Conservation (phyloP, 2,888 invertebrate genomes). For the Amphiduros pacificus region DNA sequence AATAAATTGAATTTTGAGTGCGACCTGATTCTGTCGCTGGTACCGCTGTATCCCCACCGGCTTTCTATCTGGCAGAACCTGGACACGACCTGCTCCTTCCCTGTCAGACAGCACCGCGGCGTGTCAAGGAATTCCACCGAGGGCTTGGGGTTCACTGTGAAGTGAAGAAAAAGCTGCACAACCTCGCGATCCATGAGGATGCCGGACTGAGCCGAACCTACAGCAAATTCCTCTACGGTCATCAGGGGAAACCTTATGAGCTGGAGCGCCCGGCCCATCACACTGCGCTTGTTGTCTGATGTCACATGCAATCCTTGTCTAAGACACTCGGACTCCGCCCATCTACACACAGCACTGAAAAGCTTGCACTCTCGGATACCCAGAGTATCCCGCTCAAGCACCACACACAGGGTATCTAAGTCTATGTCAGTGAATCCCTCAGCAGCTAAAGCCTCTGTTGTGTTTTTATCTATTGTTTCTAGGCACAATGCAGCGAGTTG, state of each 20-base stretch:
- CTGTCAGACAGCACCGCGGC: conserved; percentile 77
- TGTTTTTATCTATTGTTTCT: conserved; percentile 82
- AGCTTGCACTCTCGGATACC: conserved; percentile 78
- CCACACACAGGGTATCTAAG: conserved; percentile 75
- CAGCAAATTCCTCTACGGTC: conserved; percentile 83
- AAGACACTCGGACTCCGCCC: conserved; percentile 67
- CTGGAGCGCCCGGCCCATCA: conserved; percentile 72
- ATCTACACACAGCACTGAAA: conserved; percentile 65
- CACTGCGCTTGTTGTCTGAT: conserved; percentile 71
- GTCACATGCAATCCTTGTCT: conserved; percentile 70
- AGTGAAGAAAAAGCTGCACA: conserved; percentile 65
- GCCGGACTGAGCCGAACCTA: conserved; percentile 67
- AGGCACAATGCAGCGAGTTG: conserved; percentile 79
- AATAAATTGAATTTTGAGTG: conserved; percentile 6
- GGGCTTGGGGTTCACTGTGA: conserved; percentile 74
- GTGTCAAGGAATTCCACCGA: conserved; percentile 68
- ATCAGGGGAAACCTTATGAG: conserved; percentile 81
- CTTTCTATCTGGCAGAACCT: conserved; percentile 77
- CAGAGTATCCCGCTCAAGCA: conserved; percentile 77
- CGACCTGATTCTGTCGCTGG: conserved; percentile 76
- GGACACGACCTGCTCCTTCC: conserved; percentile 75
- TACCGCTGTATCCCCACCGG: conserved; percentile 83
- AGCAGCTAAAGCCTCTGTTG: conserved; percentile 76
- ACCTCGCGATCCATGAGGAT: conserved; percentile 77
- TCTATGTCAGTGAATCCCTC: conserved; percentile 83